Conservation (phyloP, 2,113 vertebrate species). For the Corythaeola cristata region DNA sequence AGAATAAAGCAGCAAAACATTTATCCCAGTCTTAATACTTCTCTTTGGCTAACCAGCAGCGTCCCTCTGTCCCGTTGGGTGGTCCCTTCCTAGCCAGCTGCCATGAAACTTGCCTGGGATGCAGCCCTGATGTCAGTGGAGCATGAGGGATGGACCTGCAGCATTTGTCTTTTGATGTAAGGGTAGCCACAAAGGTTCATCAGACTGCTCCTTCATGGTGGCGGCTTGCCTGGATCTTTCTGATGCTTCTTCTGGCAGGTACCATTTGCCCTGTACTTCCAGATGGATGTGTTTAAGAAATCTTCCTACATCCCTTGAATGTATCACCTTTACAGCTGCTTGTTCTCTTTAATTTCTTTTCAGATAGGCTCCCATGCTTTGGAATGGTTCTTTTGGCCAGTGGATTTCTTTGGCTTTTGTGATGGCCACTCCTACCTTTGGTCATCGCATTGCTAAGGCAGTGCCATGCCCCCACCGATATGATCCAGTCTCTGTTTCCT, state of each 20-base stretch:
- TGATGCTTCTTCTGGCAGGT: not conserved
- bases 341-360: not conserved
- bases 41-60: not conserved
- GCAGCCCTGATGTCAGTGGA: not conserved
- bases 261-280: not conserved
- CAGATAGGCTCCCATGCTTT: not conserved
- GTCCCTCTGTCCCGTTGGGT: not conserved
- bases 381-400: not conserved
- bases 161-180: not conserved
- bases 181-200: not conserved
- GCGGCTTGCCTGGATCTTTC: not conserved
- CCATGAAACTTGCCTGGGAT: not conserved
- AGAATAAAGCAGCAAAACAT: not conserved
- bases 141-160: not conserved
- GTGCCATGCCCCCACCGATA: not conserved
- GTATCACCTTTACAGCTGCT: not conserved
- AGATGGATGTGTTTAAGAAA: not conserved
- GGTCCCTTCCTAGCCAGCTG: not conserved
- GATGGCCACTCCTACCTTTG: not conserved
- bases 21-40: not conserved
- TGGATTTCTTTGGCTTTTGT: not conserved
- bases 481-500: not conserved
- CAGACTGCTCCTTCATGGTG: not conserved
- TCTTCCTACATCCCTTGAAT: not conserved
- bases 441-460: not conserved